Percentiles rank a stretch among this genome's conserved stretches.
Conservation (phyloP, 1,140 invertebrate genomes). For the Myzus persicae region DNA sequence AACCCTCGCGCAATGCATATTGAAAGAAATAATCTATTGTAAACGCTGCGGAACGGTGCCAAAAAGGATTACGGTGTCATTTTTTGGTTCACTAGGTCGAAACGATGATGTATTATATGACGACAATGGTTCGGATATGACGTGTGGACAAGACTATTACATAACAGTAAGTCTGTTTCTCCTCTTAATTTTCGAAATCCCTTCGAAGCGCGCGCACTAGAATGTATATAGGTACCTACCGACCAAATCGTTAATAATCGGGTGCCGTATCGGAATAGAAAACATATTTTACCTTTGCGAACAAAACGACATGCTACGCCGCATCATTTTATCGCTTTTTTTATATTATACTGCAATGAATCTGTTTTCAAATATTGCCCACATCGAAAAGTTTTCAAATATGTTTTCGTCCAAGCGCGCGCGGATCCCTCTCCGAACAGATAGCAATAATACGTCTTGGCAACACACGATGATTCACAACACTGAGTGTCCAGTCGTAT, state of each 20-base stretch:
- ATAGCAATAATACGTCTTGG: neutral
- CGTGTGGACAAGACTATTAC: neutral
- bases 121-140: neutral
- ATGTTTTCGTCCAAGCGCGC: too few relatives aligned
- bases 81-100: neutral
- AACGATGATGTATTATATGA: slow-evolving; percentile 19
- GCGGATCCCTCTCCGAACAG: neutral
- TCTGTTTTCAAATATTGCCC: neutral
- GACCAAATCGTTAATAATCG: neutral
- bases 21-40: slow-evolving; percentile 10
- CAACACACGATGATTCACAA: neutral
- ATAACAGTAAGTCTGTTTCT: neutral
- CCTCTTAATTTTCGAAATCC: neutral
- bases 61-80: slow-evolving; percentile 7
- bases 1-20: neutral
- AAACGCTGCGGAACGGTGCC: neutral
- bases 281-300: neutral
- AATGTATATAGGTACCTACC: neutral
- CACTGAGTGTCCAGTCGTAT: neutral
- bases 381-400: neutral
- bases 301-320: neutral
- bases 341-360: neutral
- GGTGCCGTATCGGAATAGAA: neutral
- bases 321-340: neutral
- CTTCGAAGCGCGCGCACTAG: neutral